Conservation (phyloP, 2,888 invertebrate species). For the Byasa hedistus region DNA sequence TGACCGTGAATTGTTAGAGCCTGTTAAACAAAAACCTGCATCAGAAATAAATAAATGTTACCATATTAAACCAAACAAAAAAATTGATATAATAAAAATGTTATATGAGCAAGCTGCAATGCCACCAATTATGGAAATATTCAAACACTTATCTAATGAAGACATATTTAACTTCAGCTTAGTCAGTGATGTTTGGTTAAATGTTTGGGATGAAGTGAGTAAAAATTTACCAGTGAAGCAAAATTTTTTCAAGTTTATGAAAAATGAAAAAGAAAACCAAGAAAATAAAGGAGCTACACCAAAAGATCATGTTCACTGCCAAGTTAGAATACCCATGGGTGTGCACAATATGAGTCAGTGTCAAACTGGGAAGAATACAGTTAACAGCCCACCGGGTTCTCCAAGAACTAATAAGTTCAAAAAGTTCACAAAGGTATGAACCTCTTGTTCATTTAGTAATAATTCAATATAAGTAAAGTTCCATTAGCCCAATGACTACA, state of each 20-base stretch:
- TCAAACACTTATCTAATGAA: constrained; percentile 59
- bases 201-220: constrained; percentile 56
- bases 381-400: constrained; percentile 58
- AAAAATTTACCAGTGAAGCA: constrained; percentile 51
- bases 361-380: constrained; percentile 37
- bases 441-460: constrained; percentile 13
- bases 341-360: constrained; percentile 57
- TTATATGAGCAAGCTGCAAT: constrained; percentile 50
- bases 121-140: constrained; percentile 61
- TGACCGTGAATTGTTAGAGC: constrained; percentile 54
- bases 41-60: constrained; percentile 32
- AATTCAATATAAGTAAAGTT: neutral
- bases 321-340: constrained; percentile 53
- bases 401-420: constrained; percentile 67
- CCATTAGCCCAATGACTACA: no score
- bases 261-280: constrained; percentile 60
- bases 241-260: constrained; percentile 50
- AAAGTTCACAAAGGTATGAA: constrained; percentile 62
- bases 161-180: constrained; percentile 65
- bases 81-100: constrained; percentile 66
- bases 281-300: constrained; percentile 53
- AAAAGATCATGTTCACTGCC: constrained; percentile 41
- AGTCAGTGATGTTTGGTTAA: constrained; percentile 63
- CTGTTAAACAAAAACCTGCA: constrained; percentile 36
- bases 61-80: constrained; percentile 57